A percentile compares a stretch with the other conserved stretches of the same genome.
Conservation (phyloP, 1,140 invertebrate genomes). For the Temnothorax curvispinosus region DNA sequence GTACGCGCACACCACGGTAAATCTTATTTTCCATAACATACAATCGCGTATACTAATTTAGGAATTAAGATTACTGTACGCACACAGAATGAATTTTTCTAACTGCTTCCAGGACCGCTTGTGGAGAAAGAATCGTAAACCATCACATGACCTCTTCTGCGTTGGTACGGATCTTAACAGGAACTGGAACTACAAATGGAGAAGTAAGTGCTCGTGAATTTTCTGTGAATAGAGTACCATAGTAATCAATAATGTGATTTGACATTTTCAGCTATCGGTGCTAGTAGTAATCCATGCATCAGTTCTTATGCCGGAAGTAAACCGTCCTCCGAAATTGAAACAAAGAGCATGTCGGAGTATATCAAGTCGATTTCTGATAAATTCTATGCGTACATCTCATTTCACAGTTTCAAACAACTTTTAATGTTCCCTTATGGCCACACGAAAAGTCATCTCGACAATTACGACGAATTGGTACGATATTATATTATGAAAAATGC, state of each 20-base stretch:
- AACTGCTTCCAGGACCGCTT: not conserved
- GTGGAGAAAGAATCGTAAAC: not conserved
- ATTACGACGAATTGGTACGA: not conserved
- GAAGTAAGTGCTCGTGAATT: not conserved
- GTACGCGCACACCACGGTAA: constrained; percentile 86
- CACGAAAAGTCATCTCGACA: not conserved
- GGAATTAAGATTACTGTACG: not conserved
- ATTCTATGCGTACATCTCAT: not conserved
- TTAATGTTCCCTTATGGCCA: not conserved
- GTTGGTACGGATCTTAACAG: not conserved
- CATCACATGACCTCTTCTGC: not conserved
- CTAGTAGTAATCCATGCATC: not conserved
- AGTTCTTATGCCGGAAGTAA: not conserved
- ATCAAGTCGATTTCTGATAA: not conserved
- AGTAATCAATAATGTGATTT: not conserved
- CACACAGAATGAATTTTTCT: not conserved
- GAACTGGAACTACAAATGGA: not conserved
- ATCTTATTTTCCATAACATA: not conserved
- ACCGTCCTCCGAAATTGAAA: constrained; percentile 2
- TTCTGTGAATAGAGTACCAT: not conserved
- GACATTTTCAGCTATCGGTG: not conserved
- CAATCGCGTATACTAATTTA: not conserved
- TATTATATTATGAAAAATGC: not conserved
- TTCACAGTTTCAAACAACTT: not conserved
- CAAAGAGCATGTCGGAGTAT: not conserved